These are phyloP conservation scores for Tetragnatha versicolor DNA, from an alignment of 1,140 invertebrate species.

Conservation along the genomic window DNA sequence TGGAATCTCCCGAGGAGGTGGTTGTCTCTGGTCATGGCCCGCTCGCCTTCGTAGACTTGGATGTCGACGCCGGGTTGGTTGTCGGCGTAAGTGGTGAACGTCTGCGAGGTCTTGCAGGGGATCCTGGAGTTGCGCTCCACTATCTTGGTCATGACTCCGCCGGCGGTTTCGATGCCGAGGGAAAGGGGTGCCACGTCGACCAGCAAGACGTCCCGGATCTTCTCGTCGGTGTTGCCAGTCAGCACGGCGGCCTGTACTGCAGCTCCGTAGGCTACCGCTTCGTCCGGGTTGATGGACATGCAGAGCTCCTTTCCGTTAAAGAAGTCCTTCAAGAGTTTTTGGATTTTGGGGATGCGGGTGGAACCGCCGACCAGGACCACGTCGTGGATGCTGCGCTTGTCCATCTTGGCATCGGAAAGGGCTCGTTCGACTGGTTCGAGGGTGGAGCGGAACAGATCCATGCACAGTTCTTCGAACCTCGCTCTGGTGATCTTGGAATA, in stretches of 20 bases:
- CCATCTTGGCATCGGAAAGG: conserved; percentile 73
- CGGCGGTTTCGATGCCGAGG: conserved; percentile 73
- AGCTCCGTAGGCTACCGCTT: conserved; percentile 81
- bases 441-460: conserved; percentile 60
- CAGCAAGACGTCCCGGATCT: conserved; percentile 71
- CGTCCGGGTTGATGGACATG: conserved; percentile 88
- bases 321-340: conserved; percentile 78
- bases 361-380: conserved; percentile 97
- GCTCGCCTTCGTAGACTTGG: conserved; percentile 72
- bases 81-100: conserved; percentile 94
- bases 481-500: conserved; percentile 94
- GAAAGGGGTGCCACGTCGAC: conserved; percentile 74
- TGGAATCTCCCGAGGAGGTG: conserved; percentile 70
- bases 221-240: conserved; percentile 68
- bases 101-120: conserved; percentile 72
- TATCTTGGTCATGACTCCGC: conserved; percentile 73
- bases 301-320: conserved; percentile 81
- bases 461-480: conserved; percentile 71
- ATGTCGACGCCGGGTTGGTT: conserved; percentile 94
- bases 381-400: conserved; percentile 78
- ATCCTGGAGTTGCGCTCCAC: conserved; percentile 73
- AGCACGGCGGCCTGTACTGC: conserved; percentile 81
- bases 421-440: conserved; percentile 70
- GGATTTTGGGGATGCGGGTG: conserved; percentile 94
- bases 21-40: conserved; percentile 71